phyloP scores from a whole-genome alignment of 2,797 vertebrate genomes.

The Garrulus glandarius region DNA sequence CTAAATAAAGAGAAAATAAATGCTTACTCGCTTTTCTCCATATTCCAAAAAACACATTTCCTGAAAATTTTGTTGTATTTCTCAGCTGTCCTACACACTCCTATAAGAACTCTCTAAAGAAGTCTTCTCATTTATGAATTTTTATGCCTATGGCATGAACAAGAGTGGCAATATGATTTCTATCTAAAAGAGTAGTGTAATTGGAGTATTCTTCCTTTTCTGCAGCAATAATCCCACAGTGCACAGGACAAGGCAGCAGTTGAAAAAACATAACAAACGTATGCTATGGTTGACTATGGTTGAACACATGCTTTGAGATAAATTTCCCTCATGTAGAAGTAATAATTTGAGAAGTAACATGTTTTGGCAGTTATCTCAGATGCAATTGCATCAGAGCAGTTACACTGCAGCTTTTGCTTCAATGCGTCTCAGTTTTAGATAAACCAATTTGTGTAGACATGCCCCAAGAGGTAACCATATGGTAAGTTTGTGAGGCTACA shows the following conservation, averaged over 20 bases:
- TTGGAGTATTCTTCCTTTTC: not conserved
- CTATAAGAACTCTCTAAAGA: not conserved
- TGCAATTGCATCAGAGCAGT: conserved; percentile 51
- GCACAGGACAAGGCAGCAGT: not conserved
- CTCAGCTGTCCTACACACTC: not conserved
- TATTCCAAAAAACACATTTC: not conserved
- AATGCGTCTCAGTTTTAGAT: conserved; percentile 19
- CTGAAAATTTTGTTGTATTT: not conserved
- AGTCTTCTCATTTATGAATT: not conserved
- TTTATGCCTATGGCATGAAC: not conserved
- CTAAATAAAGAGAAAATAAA: not conserved
- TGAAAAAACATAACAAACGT: not conserved
- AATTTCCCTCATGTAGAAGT: conserved; percentile 37
- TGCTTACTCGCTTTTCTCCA: not conserved
- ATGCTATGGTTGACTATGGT: not conserved
- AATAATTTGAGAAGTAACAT: conserved; percentile 34
- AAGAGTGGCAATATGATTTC: not conserved
- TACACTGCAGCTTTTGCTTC: conserved; percentile 45
- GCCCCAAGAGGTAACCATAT: conserved; percentile 55
- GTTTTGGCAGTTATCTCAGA: conserved; percentile 34
- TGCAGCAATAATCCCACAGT: not conserved
- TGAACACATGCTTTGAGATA: not conserved
- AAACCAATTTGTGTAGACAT: conserved; percentile 34
- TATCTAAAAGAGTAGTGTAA: not conserved
- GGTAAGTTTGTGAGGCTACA: conserved; percentile 6